Base-by-base conservation (phyloP, 2,113 vertebrate species). In the Tretioscincus oriximinensis region DNA sequence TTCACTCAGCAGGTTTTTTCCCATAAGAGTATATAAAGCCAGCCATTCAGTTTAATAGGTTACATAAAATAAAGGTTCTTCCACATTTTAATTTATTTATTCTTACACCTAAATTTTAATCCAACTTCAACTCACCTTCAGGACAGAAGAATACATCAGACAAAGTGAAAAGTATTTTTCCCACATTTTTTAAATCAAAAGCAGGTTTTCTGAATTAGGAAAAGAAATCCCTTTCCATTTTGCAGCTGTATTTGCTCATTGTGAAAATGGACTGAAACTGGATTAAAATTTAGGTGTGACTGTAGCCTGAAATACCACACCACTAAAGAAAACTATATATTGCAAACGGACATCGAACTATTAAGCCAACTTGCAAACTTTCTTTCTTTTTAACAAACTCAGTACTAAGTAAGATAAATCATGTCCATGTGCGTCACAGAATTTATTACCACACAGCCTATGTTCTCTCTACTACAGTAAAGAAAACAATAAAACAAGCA, bases 361-460 rank as follows among this genome's bases (percentile, higher is more conserved):
- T 45, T 68, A 18, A 76, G 9, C 0, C 12, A 77, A 1, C 0
- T 2, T 83, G 24, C 82, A 87, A 21, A 64, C 14, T 26, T 9
- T 60, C 74, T 20, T 58, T 58, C 18, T 14, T 58, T 58, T 49
- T 73, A 86, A 47, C 24, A 16, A 83, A 0, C 0, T 0, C 61
- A 21, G 8, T 66, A 68, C 26, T n/a, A 72, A 31, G 7, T 61
- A 7, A 12, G 9, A 29, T 12, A 71, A 26, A 88, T 22, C 35
- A 47, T 31, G 31, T 9, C 61, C 45, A 35, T 1, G 20, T 47
- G 49, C 18, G 29, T 54, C 47, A 79, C 71, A 18, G 16, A 69
- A 5, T 81, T 86, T 89, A 85, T 88, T 93, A 84, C 47, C 20
- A 76, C 21, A 68, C 24, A n/a, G 61, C 16, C 10, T 20, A 66